Base-by-base conservation (phyloP, 2,797 vertebrate genomes). In the Lacerta viridis region DNA sequence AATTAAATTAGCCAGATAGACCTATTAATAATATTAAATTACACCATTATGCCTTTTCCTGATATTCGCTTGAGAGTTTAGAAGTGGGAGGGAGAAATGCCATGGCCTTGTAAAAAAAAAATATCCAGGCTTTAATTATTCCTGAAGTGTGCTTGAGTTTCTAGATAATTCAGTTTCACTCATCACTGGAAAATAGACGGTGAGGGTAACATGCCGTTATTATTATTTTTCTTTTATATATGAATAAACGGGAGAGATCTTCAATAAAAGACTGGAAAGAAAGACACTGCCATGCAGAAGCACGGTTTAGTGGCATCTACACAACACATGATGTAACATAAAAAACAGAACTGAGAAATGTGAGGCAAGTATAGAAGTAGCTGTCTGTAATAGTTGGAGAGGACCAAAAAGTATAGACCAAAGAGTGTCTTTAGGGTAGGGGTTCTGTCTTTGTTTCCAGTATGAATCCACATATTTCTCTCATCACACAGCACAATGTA, bases 111-210 rank as follows among this genome's bases (percentile, higher is more conserved):
- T 61, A 29, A 80, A 20, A 86, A 50, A 50, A 55, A 55, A 9
- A 33, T 84, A n/a, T 43, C 39, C 55, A 13, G 27, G 68, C 76
- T 83, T 87, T 84, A 20, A 0, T 0, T 91, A 74, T 89, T 92
- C 27, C 83, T 91, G 69, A 82, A 80, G 85, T 78, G 46, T 43
- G 36, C 81, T 92, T 87, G 33, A 91, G 64, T 84, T 55, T 90
- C 77, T 83, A 33, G 5, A 41, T 80, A 78, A 90, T 18, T 64
- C 43, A 80, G 90, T 91, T 89, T 88, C 75, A 59, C 17, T 20
- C 69, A 61, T 61, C 50, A 43, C 50, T 87, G 78, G 46, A 41
- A 87, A 79, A 50, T 61, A 41, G 50, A 20, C 27, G 20, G 36
- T 39, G 5, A 10, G 25, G 7, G 29, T 27, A 33, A 33, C 33